phyloP scores from a whole-genome alignment of 2,113 vertebrate genomes.

The Camelus dromedarius region DNA sequence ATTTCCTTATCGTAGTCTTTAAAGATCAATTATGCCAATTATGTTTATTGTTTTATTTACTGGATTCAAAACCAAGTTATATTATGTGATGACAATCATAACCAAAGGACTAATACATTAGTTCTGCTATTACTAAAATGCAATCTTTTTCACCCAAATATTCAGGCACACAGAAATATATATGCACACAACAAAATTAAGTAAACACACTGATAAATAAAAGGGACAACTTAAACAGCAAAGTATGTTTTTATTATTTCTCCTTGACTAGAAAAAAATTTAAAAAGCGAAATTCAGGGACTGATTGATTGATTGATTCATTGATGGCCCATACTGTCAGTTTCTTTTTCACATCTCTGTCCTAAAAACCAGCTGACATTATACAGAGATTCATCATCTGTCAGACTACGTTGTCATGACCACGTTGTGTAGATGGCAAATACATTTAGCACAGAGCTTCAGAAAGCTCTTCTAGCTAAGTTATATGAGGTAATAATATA shows the following conservation, averaged over 20 bases:
- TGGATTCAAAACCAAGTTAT: constrained; percentile 10
- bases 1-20: background rate
- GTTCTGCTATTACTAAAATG: background rate
- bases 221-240: background rate
- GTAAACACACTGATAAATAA: background rate
- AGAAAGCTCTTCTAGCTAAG: background rate
- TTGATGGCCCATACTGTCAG: background rate
- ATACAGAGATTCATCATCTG: background rate
- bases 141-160: background rate
- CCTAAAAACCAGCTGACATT: background rate
- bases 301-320: background rate
- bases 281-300: background rate
- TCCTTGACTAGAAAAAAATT: background rate
- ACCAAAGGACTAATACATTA: background rate
- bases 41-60: background rate
- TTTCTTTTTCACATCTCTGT: background rate
- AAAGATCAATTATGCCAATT: background rate
- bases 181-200: rapidly evolving
- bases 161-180: background rate
- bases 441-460: background rate
- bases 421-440: background rate
- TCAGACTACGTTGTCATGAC: background rate
- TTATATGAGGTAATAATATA: background rate
- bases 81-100: background rate
- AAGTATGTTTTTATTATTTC: background rate